Percentiles rank a stretch among this genome's conserved stretches.
phyloP scores from a whole-genome alignment of 1,140 invertebrate species.

The Bombus sibiricus region DNA sequence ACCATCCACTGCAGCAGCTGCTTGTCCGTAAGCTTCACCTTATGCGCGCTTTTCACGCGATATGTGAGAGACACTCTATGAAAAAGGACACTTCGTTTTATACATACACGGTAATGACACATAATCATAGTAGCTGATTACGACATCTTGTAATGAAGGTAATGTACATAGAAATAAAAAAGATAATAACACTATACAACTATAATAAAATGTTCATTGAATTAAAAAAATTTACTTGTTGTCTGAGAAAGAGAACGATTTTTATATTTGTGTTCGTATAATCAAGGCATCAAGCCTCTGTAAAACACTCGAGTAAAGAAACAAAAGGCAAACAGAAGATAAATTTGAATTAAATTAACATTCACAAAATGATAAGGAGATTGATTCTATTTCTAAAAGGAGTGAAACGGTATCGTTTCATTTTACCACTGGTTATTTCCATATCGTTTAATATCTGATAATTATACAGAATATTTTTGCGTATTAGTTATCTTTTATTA shows the following conservation, averaged over 20 bases:
- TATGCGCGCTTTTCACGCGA: conserved; percentile 96
- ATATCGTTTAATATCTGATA: too few relatives aligned
- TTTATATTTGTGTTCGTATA: not conserved
- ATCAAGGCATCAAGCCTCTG: not conserved
- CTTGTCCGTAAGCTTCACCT: conserved; percentile 95
- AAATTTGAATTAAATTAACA: not conserved
- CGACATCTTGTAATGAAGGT: not conserved
- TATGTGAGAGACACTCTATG: conserved; percentile 94
- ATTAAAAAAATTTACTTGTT: not conserved
- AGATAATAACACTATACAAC: not conserved
- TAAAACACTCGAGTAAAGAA: not conserved
- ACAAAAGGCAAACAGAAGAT: not conserved
- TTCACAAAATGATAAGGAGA: not conserved
- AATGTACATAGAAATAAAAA: not conserved
- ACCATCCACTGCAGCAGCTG: conserved; percentile 95
- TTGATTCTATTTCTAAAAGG: not conserved
- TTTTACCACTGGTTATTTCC: not conserved
- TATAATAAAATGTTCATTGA: not conserved
- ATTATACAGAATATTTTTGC: too few relatives aligned
- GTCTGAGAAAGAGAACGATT: not conserved
- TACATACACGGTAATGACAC: too few relatives aligned
- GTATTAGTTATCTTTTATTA: too few relatives aligned
- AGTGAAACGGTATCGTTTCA: not conserved
- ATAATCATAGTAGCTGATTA: not conserved
- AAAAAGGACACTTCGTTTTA: not conserved